Conservation (phyloP, 30 jellyfish, hydroid and myxozoan genomes). For the Nemopilema nomurai region DNA sequence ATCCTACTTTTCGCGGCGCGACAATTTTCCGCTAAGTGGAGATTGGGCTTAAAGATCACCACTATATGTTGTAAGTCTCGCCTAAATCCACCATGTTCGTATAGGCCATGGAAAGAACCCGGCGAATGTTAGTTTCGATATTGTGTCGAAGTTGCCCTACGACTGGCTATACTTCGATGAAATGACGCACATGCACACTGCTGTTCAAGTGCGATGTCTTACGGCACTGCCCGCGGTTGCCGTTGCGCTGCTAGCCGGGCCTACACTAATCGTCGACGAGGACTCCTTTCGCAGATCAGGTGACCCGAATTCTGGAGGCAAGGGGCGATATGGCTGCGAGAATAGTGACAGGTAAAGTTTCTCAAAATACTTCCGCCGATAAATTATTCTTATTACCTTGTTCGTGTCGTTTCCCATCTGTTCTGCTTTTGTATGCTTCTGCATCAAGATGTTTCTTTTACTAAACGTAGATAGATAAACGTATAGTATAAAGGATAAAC, state of each 20-base stretch:
- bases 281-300: conserved; percentile 63
- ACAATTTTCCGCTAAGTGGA: no score
- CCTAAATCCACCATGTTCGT: not conserved
- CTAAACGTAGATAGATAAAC: no score
- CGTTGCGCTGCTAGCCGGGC: conserved; percentile 82
- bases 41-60: no score
- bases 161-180: conserved; percentile 93
- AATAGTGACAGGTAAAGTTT: conserved; percentile 75
- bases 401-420: no score
- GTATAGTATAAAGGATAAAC: no score
- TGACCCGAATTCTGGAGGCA: conserved; percentile 25
- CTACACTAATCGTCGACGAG: conserved; percentile 73
- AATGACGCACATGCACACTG: conserved; percentile 80
- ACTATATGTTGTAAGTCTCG: no score
- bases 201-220: conserved; percentile 82
- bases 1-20: no score
- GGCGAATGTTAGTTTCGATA: conserved; percentile 23
- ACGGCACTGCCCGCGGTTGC: conserved; percentile 86
- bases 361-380: not conserved
- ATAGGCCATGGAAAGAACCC: conserved; percentile 24
- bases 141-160: conserved; percentile 73
- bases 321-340: conserved; percentile 18
- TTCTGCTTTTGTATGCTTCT: no score
- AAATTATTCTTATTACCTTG: not conserved
- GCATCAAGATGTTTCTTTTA: no score